These are phyloP conservation scores for Malaclemys terrapin DNA, from an alignment of 2,113 vertebrate species.

Conservation along the genomic window DNA sequence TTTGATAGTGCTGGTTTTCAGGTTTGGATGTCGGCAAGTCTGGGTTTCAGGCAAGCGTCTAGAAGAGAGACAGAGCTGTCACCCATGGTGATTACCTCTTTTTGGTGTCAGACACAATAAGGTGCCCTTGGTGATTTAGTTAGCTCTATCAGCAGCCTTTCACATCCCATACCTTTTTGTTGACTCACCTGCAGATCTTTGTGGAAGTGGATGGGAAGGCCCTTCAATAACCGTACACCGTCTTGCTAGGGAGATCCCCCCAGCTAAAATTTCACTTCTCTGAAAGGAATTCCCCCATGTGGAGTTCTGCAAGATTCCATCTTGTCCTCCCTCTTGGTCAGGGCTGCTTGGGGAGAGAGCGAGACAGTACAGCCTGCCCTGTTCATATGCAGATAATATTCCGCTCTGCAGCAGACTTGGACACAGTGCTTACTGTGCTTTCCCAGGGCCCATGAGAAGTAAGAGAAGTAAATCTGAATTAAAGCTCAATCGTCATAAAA, in stretches of 20 bases:
- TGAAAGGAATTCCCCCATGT: background rate
- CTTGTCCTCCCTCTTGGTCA: background rate
- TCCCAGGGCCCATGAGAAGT: background rate
- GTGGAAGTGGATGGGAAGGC: background rate
- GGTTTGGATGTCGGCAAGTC: background rate
- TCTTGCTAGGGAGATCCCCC: background rate
- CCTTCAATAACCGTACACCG: background rate
- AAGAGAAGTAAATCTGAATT: background rate
- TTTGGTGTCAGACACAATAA: background rate
- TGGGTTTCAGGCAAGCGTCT: background rate
- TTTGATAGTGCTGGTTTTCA: background rate
- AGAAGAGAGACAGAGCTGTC: background rate
- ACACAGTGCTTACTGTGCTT: background rate
- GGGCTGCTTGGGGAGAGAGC: background rate
- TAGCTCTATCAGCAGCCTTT: background rate
- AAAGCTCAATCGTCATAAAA: background rate
- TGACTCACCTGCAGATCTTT: background rate
- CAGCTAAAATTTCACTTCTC: fast-evolving
- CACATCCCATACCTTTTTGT: fast-evolving
- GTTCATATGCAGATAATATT: background rate
- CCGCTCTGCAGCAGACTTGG: background rate
- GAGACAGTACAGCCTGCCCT: background rate
- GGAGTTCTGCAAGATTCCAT: background rate
- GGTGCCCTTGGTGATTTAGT: background rate
- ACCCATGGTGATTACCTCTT: too few relatives aligned